Base-by-base conservation (phyloP, 2,113 vertebrate species). In the Trematocara macrostoma region DNA sequence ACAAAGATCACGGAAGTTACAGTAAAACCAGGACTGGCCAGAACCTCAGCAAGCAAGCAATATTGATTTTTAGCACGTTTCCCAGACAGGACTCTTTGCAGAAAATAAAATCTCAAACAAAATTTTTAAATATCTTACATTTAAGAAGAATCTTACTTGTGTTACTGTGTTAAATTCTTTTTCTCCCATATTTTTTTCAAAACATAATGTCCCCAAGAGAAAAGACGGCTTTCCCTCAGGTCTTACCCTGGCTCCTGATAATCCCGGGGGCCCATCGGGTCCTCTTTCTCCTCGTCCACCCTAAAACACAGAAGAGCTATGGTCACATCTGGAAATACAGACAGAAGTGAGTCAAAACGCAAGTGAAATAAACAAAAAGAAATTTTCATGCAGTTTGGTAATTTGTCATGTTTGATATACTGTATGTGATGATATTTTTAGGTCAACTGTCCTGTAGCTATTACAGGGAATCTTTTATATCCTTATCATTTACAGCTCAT, bases 161-260 rank as follows among this genome's bases (percentile, higher is more conserved):
- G 56, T 59, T 59, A 59, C 40, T 71, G 8, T 71, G 42, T 26
- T 47, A 2, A 74, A 47, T 29, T 74, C 20, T 15, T 71, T 71
- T 45, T 26, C 38, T 42, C 0, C 38, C 1, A 26, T 71, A 26
- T 47, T 47, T 42, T 15, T 67, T 59, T 9, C 0, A 45, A 71
- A 71, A 71, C 20, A 74, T 3, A 74, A 51, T 35, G 11, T 78
- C 0, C 29, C 49, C 11, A 18, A 52, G 47, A 35, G n/a, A 2
- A 55, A 23, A 74, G 69, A 47, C 0, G 1, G 20, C 67, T 71
- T 79, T 53, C 18, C 59, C 3, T 69, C 12, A 8, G 42, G 42
- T 96, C 98, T 98, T 95, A 99, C 98, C 97, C 90, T 94, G 90
- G 96, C 95, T 85, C 98, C 98, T 83, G 96, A 97, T 47, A 85